These are phyloP conservation scores for Apteryx owenii DNA, from an alignment of 2,113 vertebrate genomes.

Conservation along the genomic window DNA sequence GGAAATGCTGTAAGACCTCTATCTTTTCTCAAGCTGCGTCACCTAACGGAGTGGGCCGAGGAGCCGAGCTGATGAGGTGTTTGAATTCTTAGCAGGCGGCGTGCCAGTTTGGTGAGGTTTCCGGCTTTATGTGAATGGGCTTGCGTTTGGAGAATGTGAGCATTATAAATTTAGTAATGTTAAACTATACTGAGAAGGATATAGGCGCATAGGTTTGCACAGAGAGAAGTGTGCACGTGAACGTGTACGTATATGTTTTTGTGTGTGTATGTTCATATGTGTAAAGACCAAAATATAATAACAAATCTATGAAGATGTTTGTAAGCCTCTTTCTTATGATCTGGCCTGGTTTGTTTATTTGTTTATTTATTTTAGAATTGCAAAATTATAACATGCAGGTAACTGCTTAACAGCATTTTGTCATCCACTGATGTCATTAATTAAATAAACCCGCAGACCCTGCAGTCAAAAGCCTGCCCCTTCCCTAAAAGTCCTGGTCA, in stretches of 20 bases:
- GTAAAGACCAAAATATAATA: neutral
- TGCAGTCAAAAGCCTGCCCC: accelerated
- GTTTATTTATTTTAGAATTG: neutral
- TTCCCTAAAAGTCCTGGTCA: neutral
- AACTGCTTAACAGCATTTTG: neutral
- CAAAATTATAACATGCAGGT: neutral
- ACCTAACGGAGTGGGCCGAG: neutral
- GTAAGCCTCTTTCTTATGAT: neutral
- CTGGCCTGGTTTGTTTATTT: neutral
- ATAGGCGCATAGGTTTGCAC: accelerated
- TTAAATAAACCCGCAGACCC: neutral
- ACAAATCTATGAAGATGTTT: neutral
- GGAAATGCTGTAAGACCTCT: neutral
- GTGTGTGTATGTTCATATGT: neutral
- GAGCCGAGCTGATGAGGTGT: neutral
- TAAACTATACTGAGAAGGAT: neutral
- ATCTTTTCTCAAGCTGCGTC: neutral
- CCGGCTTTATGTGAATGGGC: neutral
- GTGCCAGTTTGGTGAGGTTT: neutral
- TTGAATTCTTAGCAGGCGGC: neutral
- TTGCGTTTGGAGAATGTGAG: neutral
- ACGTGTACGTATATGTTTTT: accelerated
- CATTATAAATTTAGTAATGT: neutral
- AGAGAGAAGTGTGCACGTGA: neutral
- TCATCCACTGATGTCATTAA: neutral